These are phyloP conservation scores for Lasius fuliginosus DNA, from an alignment of 2,888 invertebrate species.

Conservation along the genomic window DNA sequence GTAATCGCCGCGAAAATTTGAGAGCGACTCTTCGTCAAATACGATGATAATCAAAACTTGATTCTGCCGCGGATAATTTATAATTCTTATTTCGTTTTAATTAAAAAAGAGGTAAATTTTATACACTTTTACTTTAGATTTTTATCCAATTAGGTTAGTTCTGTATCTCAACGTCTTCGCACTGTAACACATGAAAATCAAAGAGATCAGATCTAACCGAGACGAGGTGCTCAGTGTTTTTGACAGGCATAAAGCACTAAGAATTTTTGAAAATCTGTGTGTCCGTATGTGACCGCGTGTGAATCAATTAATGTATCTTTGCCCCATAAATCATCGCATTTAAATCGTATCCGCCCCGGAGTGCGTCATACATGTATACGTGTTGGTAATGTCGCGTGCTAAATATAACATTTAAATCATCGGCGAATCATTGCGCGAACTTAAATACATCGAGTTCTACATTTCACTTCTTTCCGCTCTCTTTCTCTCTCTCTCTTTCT, in stretches of 20 bases:
- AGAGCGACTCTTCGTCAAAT: conserved; percentile 51
- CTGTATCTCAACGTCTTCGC: conserved; percentile 73
- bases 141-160: conserved; percentile 66
- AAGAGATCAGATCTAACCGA: conserved; percentile 41
- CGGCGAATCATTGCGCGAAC: conserved; percentile 37
- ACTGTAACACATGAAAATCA: conserved; percentile 72
- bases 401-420: conserved; percentile 45
- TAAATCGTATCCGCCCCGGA: conserved; percentile 11
- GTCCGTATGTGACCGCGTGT: background rate
- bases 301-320: conserved; percentile 13
- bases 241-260: conserved; percentile 7
- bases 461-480: conserved; percentile 27
- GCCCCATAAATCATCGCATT: conserved; percentile 29
- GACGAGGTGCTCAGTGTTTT: background rate
- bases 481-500: background rate
- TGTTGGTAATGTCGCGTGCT: conserved; percentile 38
- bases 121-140: conserved; percentile 66
- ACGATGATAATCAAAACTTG: conserved; percentile 54
- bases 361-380: conserved; percentile 32
- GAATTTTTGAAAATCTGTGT: conserved; percentile 19
- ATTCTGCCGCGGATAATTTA: conserved; percentile 53
- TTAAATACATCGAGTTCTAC: conserved; percentile 35
- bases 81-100: conserved; percentile 65
- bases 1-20: conserved; percentile 44
- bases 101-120: conserved; percentile 72